Evolutionary conservation across 2,113 vertebrate genomes (phyloP).

Genomic region (Stigmatopora argus): DNA sequence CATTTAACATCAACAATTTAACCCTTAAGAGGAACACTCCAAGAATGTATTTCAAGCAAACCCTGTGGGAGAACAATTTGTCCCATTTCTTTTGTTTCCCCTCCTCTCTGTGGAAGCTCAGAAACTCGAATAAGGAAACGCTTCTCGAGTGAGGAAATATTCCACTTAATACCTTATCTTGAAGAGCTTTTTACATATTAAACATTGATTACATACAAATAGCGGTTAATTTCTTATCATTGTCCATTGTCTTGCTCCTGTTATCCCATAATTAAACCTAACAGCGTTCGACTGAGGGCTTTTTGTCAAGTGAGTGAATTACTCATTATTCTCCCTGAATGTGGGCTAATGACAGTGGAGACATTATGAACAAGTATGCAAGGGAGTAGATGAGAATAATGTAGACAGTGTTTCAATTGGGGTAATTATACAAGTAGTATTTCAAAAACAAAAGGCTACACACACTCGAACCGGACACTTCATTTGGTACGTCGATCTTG

Average conservation of each 20-base stretch:
- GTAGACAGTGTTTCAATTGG: slow-evolving; percentile 39
- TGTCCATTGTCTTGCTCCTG: slow-evolving; percentile 50
- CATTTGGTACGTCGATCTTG: neutral
- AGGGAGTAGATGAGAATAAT: slow-evolving; percentile 44
- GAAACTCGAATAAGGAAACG: slow-evolving; percentile 13
- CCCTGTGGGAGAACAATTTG: slow-evolving; percentile 31
- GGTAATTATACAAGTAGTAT: slow-evolving; percentile 2
- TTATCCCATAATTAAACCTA: slow-evolving; percentile 57
- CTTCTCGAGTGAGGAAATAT: slow-evolving; percentile 45
- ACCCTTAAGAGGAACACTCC: slow-evolving; percentile 49
- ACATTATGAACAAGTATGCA: slow-evolving; percentile 38
- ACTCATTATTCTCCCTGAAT: slow-evolving; percentile 59
- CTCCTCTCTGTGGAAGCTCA: slow-evolving; percentile 40
- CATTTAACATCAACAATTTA: slow-evolving; percentile 72
- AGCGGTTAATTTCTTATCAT: slow-evolving; percentile 45
- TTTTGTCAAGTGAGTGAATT: slow-evolving; percentile 51
- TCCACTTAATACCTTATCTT: slow-evolving; percentile 41
- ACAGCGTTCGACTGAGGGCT: slow-evolving; percentile 37
- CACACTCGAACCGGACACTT: neutral
- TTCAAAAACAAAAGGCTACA: neutral
- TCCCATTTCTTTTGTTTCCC: slow-evolving; percentile 23
- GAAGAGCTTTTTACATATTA: slow-evolving; percentile 59
- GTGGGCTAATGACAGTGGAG: slow-evolving; percentile 31
- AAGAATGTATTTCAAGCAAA: slow-evolving; percentile 39
- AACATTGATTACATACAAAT: slow-evolving; percentile 63